Evolutionary conservation across 1,140 invertebrate species (phyloP).

Genomic region (Papilio machaon): DNA sequence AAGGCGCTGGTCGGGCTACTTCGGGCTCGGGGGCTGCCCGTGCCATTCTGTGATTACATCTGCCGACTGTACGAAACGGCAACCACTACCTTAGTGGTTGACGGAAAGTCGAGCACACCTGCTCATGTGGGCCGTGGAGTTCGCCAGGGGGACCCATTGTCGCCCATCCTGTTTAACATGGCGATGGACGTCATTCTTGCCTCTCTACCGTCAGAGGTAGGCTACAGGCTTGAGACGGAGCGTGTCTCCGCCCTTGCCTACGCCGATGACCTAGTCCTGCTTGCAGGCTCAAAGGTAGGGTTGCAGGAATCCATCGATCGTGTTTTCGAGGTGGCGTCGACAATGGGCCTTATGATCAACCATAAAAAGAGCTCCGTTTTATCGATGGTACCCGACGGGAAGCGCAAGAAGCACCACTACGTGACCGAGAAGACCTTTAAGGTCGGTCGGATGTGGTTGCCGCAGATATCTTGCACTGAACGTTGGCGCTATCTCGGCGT

Average conservation of each 20-base stretch:
- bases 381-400: constrained; percentile 48
- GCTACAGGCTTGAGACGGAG: constrained; percentile 45
- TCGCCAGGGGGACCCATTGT: constrained; percentile 81
- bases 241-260: constrained; percentile 59
- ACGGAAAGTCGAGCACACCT: constrained; percentile 40
- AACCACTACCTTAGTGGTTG: constrained; percentile 47
- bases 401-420: constrained; percentile 54
- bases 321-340: constrained; percentile 39
- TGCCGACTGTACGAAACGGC: constrained; percentile 46
- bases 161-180: constrained; percentile 79
- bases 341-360: constrained; percentile 60
- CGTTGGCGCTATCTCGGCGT: constrained; percentile 62
- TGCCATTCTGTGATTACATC: constrained; percentile 50
- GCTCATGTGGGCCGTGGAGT: constrained; percentile 68
- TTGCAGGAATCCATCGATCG: constrained; percentile 46
- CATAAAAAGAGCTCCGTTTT: constrained; percentile 59
- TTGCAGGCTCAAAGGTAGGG: constrained; percentile 50
- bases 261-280: constrained; percentile 71
- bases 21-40: constrained; percentile 45
- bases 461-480: constrained; percentile 46
- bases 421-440: constrained; percentile 45
- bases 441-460: constrained; percentile 33
- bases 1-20: constrained; percentile 43
- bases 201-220: constrained; percentile 48
- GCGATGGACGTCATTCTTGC: constrained; percentile 69